Evolutionary conservation across 2,113 vertebrate species (phyloP).

Genomic region (Mirza zaza): DNA sequence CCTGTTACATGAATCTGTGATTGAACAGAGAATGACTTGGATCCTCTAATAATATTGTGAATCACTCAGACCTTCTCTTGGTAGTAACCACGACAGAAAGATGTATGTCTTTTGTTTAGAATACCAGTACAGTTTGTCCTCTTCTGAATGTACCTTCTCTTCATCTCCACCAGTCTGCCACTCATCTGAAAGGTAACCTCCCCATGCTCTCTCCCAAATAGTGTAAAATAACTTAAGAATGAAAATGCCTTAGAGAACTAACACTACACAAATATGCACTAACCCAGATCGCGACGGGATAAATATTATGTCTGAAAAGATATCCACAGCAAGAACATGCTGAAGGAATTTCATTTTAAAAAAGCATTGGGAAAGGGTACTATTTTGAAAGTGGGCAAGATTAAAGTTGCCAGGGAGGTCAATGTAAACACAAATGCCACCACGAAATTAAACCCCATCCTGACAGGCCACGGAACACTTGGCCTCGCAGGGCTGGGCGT

Average conservation of each 20-base stretch:
- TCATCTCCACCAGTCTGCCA: background rate
- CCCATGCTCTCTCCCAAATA: background rate
- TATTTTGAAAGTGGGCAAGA: constrained; percentile 1
- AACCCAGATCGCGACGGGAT: background rate
- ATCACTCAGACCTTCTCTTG: background rate
- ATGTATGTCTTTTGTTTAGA: background rate
- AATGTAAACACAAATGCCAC: background rate
- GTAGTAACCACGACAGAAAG: background rate
- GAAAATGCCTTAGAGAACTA: background rate
- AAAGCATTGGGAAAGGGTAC: background rate
- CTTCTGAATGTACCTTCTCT: background rate
- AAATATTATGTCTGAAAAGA: constrained; percentile 53
- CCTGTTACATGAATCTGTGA: background rate
- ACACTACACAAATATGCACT: background rate
- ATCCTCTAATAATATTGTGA: background rate
- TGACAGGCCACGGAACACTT: accelerated
- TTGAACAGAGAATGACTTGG: background rate
- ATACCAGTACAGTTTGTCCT: background rate
- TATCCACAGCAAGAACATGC: background rate
- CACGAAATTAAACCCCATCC: background rate
- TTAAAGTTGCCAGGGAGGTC: background rate
- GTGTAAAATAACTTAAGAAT: background rate
- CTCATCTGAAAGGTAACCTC: background rate
- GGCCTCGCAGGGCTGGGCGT: background rate
- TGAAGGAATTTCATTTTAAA: background rate